Evolutionary conservation across 1,140 invertebrate genomes (phyloP), one percentile per base, ranked within the genome.

Genomic region (Magallana gigas): DNA sequence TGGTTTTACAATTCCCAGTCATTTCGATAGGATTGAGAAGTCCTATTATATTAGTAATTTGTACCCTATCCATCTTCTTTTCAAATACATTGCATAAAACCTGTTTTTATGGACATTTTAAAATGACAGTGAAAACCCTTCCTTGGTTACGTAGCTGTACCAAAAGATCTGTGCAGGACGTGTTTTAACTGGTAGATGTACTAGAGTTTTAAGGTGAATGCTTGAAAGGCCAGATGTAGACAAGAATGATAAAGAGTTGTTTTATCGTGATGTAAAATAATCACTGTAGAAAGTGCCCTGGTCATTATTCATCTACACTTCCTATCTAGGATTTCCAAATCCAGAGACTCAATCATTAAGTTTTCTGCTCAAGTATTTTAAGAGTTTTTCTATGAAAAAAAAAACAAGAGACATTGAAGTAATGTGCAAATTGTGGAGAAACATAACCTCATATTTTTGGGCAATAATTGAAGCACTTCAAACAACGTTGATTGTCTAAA

Each of bases 31-130:
- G 23, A 71, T 29, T 29, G 11, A 29, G 23, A 71, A 71, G 68
- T 29, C 8, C 8, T 71, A 8, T 71, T 23, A 71, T 48, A 48
- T 71, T 71, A 71, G 36, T 71, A 71, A 71, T 71, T 71, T 71
- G 68, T 71, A 71, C 18, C 68, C 68, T 23, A 23, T 23, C 68
- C 68, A 71, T 71, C 68, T 71, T 71, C 18, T 71, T 71, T 71
- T 48, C 36, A 62, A n/a, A 12, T 16, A 12, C 5, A 62, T 71
- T 71, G 36, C 18, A 71, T 71, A 71, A 71, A 48, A 71, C n/a
- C 68, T 71, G 18, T 18, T 71, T 36, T 71, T 62, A 62, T 62
- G 14, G 5, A 62, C 36, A 48, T 48, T 48, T 48, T 48, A 48
- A 23, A 71, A 29, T 71, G 12, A 71, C 12, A 12, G n/a, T 71